Evolutionary conservation across 1,140 invertebrate species (phyloP).

Genomic region (Scaptomyza graminum): DNA sequence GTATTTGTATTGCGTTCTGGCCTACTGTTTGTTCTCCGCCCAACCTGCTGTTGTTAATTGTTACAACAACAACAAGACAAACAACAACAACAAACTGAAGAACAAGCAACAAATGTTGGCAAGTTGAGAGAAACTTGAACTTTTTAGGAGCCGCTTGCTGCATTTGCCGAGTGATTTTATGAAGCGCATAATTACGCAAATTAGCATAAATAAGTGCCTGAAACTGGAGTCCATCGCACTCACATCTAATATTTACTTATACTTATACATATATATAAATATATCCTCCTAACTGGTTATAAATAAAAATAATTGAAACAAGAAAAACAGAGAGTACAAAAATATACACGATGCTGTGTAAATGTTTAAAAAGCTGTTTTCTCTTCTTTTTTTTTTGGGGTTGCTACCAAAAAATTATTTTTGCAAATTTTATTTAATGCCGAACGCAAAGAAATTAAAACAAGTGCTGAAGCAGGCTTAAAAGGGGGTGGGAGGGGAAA

Average conservation of each 20-base stretch:
- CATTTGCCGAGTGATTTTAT: constrained; percentile 76
- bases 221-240: constrained; percentile 39
- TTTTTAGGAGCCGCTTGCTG: constrained; percentile 53
- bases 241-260: constrained; percentile 22
- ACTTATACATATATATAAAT: too few relatives aligned
- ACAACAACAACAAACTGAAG: not conserved
- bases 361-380: constrained; percentile 57
- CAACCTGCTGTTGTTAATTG: constrained; percentile 69
- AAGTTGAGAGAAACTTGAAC: constrained; percentile 60
- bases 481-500: not conserved
- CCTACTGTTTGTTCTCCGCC: constrained; percentile 51
- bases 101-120: constrained; percentile 29
- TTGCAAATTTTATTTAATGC: constrained; percentile 79
- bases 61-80: constrained; percentile 53
- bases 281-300: constrained; percentile 22
- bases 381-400: constrained; percentile 42
- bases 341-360: constrained; percentile 28
- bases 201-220: constrained; percentile 78
- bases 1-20: constrained; percentile 73
- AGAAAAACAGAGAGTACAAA: not conserved
- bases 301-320: not conserved
- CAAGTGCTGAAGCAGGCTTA: constrained; percentile 16
- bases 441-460: constrained; percentile 65
- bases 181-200: constrained; percentile 83
- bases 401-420: constrained; percentile 71